Evolutionary conservation across 2,113 vertebrate species (phyloP), one percentile per base, ranked within the genome.

Genomic region (Prunella fulvescens): DNA sequence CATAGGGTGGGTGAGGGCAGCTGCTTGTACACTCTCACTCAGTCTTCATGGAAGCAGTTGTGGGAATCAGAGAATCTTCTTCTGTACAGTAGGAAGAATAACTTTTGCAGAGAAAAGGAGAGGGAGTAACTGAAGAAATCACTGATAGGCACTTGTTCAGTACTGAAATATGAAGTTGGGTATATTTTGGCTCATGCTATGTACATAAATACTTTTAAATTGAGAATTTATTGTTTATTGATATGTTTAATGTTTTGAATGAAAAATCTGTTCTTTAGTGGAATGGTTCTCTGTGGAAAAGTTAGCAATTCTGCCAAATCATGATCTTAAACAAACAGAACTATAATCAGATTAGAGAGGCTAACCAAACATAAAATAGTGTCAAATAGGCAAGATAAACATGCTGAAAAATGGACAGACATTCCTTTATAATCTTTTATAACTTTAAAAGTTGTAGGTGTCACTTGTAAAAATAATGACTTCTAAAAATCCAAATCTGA

Each of bases 321-420:
- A 15, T 86, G 74, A 93, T 93, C 90, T 97, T 93, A 78, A 1
- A 60, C 67, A 88, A 95, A 96, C 6, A 95, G 87, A 96, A 56
- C 74, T 95, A 48, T 81, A 93, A 92, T 96, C 87, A 93, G 94
- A 95, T 95, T 93, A 92, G 89, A 81, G 67, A 92, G 88, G 67
- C 76, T 95, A 86, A 94, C 67, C 64, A 81, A 93, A 96, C 79
- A 96, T 82, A 66, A 96, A 96, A 88, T 71, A 86, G 76, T 92
- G 91, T 94, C 91, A 86, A 88, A 91, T 91, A 81, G 83, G 65
- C 74, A 97, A 95, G 94, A 88, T 64, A 97, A 97, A 88, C 47
- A 70, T 40, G 33, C 47, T 96, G 84, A 47, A 82, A 96, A 95
- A 77, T 82, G 33, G 81, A 70, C 57, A 81, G 10, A 69, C 70